Conservation (phyloP, 2,797 vertebrate species). For the Etheostoma nigrum region DNA sequence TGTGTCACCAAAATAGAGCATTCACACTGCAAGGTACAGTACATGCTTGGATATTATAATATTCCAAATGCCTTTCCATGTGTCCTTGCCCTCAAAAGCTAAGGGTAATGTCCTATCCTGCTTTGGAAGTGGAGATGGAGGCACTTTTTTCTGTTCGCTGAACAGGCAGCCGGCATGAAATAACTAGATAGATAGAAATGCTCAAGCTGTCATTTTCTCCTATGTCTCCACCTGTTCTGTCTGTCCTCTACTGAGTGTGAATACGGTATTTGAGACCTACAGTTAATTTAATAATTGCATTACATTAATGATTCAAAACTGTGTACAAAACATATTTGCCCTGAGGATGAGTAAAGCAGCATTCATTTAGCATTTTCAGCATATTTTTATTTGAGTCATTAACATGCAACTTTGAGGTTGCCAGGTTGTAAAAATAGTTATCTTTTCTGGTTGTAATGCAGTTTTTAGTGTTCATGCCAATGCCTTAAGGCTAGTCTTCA, state of each 20-base stretch:
- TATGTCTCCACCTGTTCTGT: conserved; percentile 31
- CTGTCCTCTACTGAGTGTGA: conserved; percentile 24
- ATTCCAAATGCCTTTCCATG: conserved; percentile 63
- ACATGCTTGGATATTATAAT: conserved; percentile 55
- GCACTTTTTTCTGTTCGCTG: conserved; percentile 74
- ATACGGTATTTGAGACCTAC: background rate
- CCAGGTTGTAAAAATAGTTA: background rate
- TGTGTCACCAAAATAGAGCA: conserved; percentile 47
- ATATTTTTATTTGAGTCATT: background rate
- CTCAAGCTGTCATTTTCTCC: conserved; percentile 48
- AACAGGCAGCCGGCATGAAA: conserved; percentile 80
- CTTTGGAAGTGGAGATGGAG: conserved; percentile 65
- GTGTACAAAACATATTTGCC: background rate
- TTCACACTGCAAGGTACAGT: conserved; percentile 34
- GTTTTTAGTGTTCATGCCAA: background rate
- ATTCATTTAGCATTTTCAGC: background rate
- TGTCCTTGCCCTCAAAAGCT: conserved; percentile 76
- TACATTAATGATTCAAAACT: conserved; percentile 14
- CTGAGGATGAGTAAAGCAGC: background rate
- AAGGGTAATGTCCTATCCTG: conserved; percentile 71
- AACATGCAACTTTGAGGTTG: background rate
- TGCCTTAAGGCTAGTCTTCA: background rate
- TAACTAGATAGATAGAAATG: conserved; percentile 62
- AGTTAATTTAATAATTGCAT: background rate
- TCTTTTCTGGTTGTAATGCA: background rate